Conservation (phyloP, 2,113 vertebrate species). For the Leptodactylus fuscus region DNA sequence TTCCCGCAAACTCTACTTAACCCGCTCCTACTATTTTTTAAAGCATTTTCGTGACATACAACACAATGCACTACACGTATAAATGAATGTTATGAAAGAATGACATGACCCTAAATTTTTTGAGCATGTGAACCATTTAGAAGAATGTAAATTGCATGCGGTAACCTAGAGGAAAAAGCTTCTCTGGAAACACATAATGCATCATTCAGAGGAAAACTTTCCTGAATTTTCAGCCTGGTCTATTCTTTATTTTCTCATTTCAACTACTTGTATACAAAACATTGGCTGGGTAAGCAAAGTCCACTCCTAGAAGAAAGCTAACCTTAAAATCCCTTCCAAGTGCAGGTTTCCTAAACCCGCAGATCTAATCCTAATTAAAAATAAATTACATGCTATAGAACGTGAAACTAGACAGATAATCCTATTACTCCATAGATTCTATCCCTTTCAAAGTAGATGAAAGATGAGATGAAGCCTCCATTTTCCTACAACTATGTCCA, state of each 20-base stretch:
- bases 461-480: constrained; percentile 64
- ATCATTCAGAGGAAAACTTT: constrained; percentile 21
- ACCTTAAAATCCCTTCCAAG: constrained; percentile 66
- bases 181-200: background rate
- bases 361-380: constrained; percentile 83
- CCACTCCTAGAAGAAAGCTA: constrained; percentile 61
- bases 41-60: background rate
- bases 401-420: constrained; percentile 79
- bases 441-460: constrained; percentile 66
- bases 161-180: background rate
- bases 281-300: constrained; percentile 50
- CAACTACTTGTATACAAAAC: constrained; percentile 57
- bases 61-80: background rate
- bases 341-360: constrained; percentile 67
- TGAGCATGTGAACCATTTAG: constrained; percentile 7
- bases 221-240: constrained; percentile 42
- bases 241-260: constrained; percentile 57
- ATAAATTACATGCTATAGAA: constrained; percentile 80
- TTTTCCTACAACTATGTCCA: constrained; percentile 71
- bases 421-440: constrained; percentile 74
- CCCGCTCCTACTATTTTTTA: background rate
- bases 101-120: background rate
- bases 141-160: constrained; percentile 6
- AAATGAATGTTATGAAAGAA: too few species aligned
- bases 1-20: background rate